Evolutionary conservation across 2,888 invertebrate species (phyloP), one percentile per base, ranked within the genome.

Genomic region (Epinotia bilunana): DNA sequence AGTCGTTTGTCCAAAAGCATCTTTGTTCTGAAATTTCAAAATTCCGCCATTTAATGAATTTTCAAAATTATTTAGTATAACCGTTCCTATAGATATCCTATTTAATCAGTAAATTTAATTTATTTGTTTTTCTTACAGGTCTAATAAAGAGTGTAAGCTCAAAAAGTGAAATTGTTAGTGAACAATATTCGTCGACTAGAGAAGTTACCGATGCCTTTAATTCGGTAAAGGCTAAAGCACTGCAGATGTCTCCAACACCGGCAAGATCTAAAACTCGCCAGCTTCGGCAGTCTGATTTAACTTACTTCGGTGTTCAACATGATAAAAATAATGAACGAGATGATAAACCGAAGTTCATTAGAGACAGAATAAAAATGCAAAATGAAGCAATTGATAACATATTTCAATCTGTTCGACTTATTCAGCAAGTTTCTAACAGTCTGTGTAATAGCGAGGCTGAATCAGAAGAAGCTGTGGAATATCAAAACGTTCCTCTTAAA

Each of bases 241-340:
- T 87, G 70, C 85, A 87, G 79, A 81, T 85, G 73, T 87, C 92
- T 13, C 87, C 90, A 9, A 82, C 82, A 28, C 83, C 83, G 74
- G 81, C 79, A 33, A 88, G 85, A 79, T 79, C 87, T 16, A 91
- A 89, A 83, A 87, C 91, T 6, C 89, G 95, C 78, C 93, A 95
- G 85, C 87, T 95, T 60, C 91, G 95, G 76, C 94, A 95, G 62
- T 95, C 95, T 78, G 95, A 95, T 81, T 88, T 95, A 64, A 95
- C 95, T 76, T 95, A 95, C 83, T 95, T 95, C 80, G 95, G 95
- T 43, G 80, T 79, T 72, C 78, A 80, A 75, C 78, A 77, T n/a
- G 72, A 49, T n/a, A 80, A 79, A 69, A 77, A 79, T 55, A 79
- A 78, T 33, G 58, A 60, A 53, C 18, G 55, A 55, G 65, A 76